Base-by-base conservation (phyloP, 92 coral and sea anemone genomes). In the Palythoa heliodiscus region DNA sequence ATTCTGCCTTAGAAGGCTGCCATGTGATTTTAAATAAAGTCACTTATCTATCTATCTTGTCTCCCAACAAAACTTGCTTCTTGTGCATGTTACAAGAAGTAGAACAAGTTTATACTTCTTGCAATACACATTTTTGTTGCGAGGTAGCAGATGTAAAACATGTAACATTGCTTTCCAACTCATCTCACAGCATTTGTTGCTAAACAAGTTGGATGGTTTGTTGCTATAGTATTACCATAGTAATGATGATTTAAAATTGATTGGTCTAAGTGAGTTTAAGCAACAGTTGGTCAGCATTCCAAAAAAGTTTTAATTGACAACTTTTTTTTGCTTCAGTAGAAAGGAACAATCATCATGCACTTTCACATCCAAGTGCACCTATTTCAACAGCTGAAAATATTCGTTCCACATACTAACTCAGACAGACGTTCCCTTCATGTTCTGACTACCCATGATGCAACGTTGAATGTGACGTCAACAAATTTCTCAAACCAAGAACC, bases 21-120 rank as follows among this genome's bases (percentile, higher is more conserved):
- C 76, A 38, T 71, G 76, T 71, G 76, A 71, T 71, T 71, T 71
- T 71, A 71, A 71, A 20, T 20, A 71, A 71, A 71, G n/a, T 29
- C 68, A 69, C 22, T 29, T 69, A 69, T 64, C 70, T 20, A 64
- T 71, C 76, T 71, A 71, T 68, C 72, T 68, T 43, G 48, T 43
- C 48, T 43, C 48, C 48, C 48, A 43, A 43, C 48, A 43, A 43
- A 43, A 43, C 48, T 43, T 43, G 48, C 48, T 43, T 43, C 48
- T 43, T 43, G 48, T 43, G 48, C 48, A 43, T 43, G 48, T 43
- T 43, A 43, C 48, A 43, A 43, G 48, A 43, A 43, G 48, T 43
- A 43, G 48, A 43, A 43, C 48, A 43, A 43, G 48, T 43, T 43
- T 43, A 43, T 43, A 43, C 48, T 43, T 43, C 48, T 43, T 43